These are phyloP conservation scores for Gymnocheta viridis DNA, from an alignment of 2,888 invertebrate species.

Conservation along the genomic window DNA sequence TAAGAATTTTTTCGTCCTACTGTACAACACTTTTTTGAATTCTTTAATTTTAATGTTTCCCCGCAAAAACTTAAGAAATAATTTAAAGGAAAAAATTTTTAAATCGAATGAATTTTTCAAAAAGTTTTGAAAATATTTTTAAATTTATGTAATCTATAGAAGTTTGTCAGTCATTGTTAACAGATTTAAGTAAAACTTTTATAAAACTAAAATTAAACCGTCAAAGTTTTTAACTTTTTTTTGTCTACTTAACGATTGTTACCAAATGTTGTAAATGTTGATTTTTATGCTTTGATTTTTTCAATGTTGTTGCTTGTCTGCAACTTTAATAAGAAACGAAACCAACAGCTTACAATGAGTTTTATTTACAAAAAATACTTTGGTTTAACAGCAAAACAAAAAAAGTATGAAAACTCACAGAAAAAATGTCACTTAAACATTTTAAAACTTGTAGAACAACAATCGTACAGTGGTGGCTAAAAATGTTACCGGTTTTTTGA, in stretches of 20 bases:
- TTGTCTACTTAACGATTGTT: slow-evolving; percentile 20
- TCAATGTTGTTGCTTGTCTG: slow-evolving; percentile 23
- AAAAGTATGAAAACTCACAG: no score
- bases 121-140: no score
- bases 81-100: no score
- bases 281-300: no score
- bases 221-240: slow-evolving; percentile 56
- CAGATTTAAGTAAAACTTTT: slow-evolving; percentile 54
- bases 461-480: background rate
- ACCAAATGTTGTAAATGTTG: no score
- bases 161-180: slow-evolving; percentile 3
- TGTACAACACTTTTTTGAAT: no score
- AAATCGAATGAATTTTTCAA: no score
- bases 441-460: slow-evolving; percentile 27
- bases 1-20: no score
- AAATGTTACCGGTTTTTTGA: no score
- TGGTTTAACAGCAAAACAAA: background rate
- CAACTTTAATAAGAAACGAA: slow-evolving; percentile 52
- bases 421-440: slow-evolving; percentile 39
- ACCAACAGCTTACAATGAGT: slow-evolving; percentile 55
- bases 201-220: slow-evolving; percentile 55
- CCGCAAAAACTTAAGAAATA: no score
- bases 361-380: slow-evolving; percentile 41
- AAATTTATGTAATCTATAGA: background rate
- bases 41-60: no score